Evolutionary conservation across 2,113 vertebrate species (phyloP).

Genomic region (Mastomys coucha): DNA sequence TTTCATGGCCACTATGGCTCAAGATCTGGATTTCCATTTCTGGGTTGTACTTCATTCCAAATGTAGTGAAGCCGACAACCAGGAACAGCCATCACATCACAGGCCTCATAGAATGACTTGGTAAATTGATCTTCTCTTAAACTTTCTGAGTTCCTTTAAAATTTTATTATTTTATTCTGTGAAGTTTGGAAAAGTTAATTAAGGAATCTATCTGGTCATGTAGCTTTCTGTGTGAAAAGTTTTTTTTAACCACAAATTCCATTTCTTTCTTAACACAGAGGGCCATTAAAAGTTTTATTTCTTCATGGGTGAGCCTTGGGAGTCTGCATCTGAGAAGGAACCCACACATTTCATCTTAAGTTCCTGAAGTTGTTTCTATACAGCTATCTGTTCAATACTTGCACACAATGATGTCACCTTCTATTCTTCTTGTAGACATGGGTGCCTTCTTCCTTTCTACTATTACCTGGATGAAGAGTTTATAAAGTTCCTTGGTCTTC

Average conservation of each 20-base stretch:
- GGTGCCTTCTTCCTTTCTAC: not conserved
- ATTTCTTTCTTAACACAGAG: not conserved
- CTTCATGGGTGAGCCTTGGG: not conserved
- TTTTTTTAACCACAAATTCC: not conserved
- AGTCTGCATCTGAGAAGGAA: not conserved
- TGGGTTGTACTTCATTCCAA: too few relatives aligned
- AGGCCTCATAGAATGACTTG: not conserved
- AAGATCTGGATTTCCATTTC: too few relatives aligned
- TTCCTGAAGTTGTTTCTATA: not conserved
- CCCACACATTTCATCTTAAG: not conserved
- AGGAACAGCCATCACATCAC: too few relatives aligned
- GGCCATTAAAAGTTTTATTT: not conserved
- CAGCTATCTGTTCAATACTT: not conserved
- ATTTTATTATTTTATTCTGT: not conserved
- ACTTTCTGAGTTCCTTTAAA: not conserved
- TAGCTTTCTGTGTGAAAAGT: not conserved
- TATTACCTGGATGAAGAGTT: not conserved
- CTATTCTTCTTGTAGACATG: not conserved
- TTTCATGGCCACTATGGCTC: too few relatives aligned
- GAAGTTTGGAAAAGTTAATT: not conserved
- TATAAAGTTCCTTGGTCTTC: not conserved
- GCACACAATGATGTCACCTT: not conserved
- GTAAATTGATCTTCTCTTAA: not conserved
- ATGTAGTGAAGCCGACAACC: not conserved
- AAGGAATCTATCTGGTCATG: not conserved